Base-by-base conservation (phyloP, 2,888 invertebrate genomes). In the Drosophila tripunctata region DNA sequence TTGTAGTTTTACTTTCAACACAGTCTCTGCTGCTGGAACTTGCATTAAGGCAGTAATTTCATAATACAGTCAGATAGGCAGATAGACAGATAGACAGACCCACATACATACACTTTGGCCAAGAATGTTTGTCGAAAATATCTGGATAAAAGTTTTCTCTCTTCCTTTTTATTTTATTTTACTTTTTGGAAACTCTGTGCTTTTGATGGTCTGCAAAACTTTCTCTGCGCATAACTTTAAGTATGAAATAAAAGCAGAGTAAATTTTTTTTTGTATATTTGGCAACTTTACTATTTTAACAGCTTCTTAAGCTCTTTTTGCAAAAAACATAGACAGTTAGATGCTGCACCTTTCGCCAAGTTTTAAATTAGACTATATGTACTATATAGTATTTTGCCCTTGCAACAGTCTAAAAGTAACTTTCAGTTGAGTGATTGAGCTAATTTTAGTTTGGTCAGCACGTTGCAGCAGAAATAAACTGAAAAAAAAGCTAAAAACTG, bases 201-300 rank as follows among this genome's bases (percentile, higher is more conserved):
- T 78, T 76, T 70, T 76, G 76, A 67, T 67, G 63, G 58, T 58
- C 41, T 60, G 62, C 50, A 40, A 72, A 81, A 81, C 81, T 81
- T 81, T 81, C 81, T 66, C 81, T 75, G 76, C 54, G 33, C 60
- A 83, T 84, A 75, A 75, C 75, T 75, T 83, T 77, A 52, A 52
- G 56, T 65, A 69, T 57, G 48, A 57, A 43, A 66, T 60, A 69
- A 62, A 54, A 67, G 61, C 66, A 56, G 58, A 68, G 44, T 50
- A 75, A 65, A 58, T 38, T 79, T 67, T 69, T 27, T 27, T 0
- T 27, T 27, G 8, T 21, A 4, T 36, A 38, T 27, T 24, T 14
- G 41, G n/a, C 24, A 71, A 67, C 72, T 83, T 83, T 77, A 68
- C 68, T 81, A 76, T 84, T 68, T 65, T 67, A 78, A 78, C 54